Evolutionary conservation across 2,797 vertebrate genomes (phyloP).

Genomic region (Margarornis squamiger): DNA sequence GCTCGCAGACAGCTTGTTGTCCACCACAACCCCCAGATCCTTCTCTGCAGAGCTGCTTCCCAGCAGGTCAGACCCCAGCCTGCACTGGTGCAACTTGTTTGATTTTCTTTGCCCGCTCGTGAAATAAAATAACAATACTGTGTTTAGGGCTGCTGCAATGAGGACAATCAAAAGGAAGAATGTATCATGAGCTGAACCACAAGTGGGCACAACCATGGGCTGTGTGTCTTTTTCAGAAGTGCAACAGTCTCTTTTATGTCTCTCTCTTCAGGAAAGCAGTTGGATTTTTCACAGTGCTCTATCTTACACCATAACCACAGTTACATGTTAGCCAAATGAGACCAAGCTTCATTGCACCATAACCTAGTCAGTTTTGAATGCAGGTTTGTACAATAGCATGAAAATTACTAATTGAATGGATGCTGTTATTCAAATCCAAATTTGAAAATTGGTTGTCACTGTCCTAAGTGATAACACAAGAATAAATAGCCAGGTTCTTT

Average conservation of each 20-base stretch:
- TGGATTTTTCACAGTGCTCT: background rate
- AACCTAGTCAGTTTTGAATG: background rate
- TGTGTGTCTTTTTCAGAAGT: background rate
- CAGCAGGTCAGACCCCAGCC: background rate
- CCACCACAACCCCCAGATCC: background rate
- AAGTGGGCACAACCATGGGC: background rate
- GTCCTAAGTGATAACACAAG: background rate
- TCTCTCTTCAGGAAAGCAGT: background rate
- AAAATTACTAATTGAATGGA: background rate
- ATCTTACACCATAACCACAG: background rate
- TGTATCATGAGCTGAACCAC: background rate
- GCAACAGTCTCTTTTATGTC: background rate
- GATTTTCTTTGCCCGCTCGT: constrained; percentile 8
- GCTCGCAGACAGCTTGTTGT: too few relatives aligned
- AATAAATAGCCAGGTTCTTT: background rate
- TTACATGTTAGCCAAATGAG: background rate
- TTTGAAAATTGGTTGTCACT: constrained; percentile 2
- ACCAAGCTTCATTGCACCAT: background rate
- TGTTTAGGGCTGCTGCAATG: background rate
- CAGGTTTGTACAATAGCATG: background rate
- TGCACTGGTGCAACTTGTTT: background rate
- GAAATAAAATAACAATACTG: background rate
- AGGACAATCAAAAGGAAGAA: background rate
- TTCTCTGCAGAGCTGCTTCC: background rate
- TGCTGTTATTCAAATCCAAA: background rate